phyloP scores from a whole-genome alignment of 1,140 invertebrate genomes.

The Drosophila biarmipes region DNA sequence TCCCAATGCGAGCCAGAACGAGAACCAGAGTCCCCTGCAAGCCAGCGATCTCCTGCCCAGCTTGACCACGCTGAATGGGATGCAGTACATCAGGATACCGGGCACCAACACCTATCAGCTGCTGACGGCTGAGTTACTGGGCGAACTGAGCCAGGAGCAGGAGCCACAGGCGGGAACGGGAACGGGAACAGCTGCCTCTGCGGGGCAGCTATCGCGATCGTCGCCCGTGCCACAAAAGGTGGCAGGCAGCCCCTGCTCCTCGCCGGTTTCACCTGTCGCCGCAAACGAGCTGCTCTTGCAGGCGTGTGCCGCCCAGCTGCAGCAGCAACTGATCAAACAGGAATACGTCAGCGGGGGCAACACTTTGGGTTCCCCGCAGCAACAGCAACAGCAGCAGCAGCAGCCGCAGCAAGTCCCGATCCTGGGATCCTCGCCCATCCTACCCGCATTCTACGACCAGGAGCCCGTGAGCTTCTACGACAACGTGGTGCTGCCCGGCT shows the following conservation, averaged over 20 bases:
- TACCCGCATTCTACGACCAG: slow-evolving; percentile 73
- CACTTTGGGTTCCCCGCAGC: slow-evolving; percentile 11
- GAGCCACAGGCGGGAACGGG: slow-evolving; percentile 22
- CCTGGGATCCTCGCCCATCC: slow-evolving; percentile 44
- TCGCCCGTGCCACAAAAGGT: slow-evolving; percentile 67
- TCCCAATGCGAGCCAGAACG: neutral
- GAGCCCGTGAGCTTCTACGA: slow-evolving; percentile 74
- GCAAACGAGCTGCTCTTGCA: slow-evolving; percentile 74
- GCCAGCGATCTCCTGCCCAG: slow-evolving; percentile 60
- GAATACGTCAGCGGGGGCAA: slow-evolving; percentile 61
- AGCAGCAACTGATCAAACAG: slow-evolving; percentile 76
- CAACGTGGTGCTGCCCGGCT: slow-evolving; percentile 66
- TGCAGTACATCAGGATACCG: slow-evolving; percentile 85
- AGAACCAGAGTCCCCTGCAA: neutral
- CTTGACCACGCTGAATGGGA: slow-evolving; percentile 81
- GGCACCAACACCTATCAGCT: slow-evolving; percentile 85
- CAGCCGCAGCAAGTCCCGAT: slow-evolving; percentile 44
- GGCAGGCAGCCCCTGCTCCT: slow-evolving; percentile 52
- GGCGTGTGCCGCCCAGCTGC: slow-evolving; percentile 71
- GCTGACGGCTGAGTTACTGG: slow-evolving; percentile 78
- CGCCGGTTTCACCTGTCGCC: slow-evolving; percentile 72
- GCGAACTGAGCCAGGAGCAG: slow-evolving; percentile 67
- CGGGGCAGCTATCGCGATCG: slow-evolving; percentile 59
- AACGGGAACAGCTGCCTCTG: slow-evolving; percentile 67
- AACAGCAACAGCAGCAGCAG: slow-evolving; percentile 24